Evolutionary conservation across 1,140 invertebrate genomes (phyloP).

Genomic region (Bacillus rossius): DNA sequence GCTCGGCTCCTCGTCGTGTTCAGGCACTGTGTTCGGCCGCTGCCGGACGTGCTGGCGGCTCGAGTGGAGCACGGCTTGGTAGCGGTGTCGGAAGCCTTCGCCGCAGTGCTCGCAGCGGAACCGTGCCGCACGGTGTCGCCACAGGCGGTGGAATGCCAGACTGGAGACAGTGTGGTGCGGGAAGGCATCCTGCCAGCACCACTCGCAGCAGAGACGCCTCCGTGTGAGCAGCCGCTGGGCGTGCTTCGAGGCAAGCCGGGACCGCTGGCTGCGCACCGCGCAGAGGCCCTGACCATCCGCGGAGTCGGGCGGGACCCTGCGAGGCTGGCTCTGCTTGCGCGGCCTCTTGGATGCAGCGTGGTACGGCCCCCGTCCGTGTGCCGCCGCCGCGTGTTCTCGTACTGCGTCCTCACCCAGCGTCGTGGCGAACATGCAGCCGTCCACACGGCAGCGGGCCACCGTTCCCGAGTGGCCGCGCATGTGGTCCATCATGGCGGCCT

Average conservation of each 20-base stretch:
- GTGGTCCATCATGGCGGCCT: conserved; percentile 45
- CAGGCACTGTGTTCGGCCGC: conserved; percentile 5
- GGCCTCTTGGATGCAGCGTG: conserved; percentile 27
- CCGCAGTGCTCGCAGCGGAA: conserved; percentile 43
- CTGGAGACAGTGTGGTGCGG: conserved; percentile 45
- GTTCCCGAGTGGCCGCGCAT: conserved; percentile 42
- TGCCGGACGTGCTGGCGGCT: conserved; percentile 33
- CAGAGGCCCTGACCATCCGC: neutral
- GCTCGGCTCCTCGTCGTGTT: neutral
- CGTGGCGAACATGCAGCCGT: conserved; percentile 32
- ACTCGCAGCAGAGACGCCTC: conserved; percentile 31
- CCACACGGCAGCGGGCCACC: conserved; percentile 33
- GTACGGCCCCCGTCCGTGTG: conserved; percentile 9
- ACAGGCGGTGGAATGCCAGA: conserved; percentile 41
- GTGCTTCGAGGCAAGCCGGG: conserved; percentile 30
- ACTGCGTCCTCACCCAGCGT: conserved; percentile 32
- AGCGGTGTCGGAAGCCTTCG: conserved; percentile 37
- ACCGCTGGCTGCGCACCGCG: neutral
- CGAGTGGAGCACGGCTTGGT: conserved; percentile 42
- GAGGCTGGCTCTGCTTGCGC: conserved; percentile 42
- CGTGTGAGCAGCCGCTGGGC: conserved; percentile 31
- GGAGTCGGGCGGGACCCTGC: conserved; percentile 32
- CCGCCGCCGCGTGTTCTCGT: conserved; percentile 35
- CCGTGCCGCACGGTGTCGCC: conserved; percentile 37
- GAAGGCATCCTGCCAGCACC: conserved; percentile 33